Conservation (phyloP, 2,888 invertebrate genomes). For the Microplitis manilae region DNA sequence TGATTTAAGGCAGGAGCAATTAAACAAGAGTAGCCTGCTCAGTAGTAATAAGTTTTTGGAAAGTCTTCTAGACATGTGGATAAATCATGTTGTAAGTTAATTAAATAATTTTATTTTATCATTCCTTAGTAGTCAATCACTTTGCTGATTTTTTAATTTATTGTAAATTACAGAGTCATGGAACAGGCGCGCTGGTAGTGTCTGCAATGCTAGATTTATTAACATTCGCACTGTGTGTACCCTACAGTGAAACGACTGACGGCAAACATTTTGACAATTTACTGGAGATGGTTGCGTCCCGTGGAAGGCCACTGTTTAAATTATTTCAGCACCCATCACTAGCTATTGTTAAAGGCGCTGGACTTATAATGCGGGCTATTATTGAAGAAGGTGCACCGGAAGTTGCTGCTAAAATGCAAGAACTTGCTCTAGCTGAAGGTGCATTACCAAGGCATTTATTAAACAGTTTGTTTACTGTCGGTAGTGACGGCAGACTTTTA, state of each 20-base stretch:
- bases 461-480: slow-evolving; percentile 88
- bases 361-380: slow-evolving; percentile 95
- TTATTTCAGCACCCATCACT: slow-evolving; percentile 96
- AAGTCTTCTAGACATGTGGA: slow-evolving; percentile 95
- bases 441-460: slow-evolving; percentile 94
- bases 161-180: slow-evolving; percentile 84
- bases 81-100: slow-evolving; percentile 87
- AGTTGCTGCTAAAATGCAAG: slow-evolving; percentile 95
- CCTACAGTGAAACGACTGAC: slow-evolving; percentile 99
- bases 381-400: slow-evolving; percentile 97
- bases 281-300: slow-evolving; percentile 92
- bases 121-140: background rate
- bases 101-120: background rate
- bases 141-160: slow-evolving; percentile 9
- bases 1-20: slow-evolving; percentile 96
- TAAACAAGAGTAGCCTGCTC: slow-evolving; percentile 96
- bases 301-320: slow-evolving; percentile 92
- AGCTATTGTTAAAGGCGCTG: slow-evolving; percentile 98
- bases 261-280: slow-evolving; percentile 95
- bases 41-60: slow-evolving; percentile 94
- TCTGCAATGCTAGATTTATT: slow-evolving; percentile 98
- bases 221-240: slow-evolving; percentile 97
- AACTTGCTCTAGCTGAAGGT: slow-evolving; percentile 95
- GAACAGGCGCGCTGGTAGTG: slow-evolving; percentile 95
- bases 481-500: slow-evolving; percentile 84